Percentiles rank a stretch among this genome's conserved stretches.
phyloP scores from a whole-genome alignment of 1,140 invertebrate species.

The Lepeophtheirus salmonis region DNA sequence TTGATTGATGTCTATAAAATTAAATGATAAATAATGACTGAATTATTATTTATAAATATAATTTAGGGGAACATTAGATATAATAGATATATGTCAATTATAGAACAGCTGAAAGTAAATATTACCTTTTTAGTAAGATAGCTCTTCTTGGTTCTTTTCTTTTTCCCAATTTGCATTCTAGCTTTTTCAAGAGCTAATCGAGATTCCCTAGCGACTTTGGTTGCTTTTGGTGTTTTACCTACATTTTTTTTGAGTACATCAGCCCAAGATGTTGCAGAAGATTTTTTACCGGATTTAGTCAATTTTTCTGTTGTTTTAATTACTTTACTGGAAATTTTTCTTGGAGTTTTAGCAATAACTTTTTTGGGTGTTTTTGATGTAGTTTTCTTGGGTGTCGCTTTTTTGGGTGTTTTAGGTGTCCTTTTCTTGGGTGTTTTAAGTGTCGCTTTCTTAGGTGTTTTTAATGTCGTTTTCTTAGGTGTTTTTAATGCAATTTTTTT shows the following conservation, averaged over 20 bases:
- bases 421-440: neutral
- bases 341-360: neutral
- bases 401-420: neutral
- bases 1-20: neutral
- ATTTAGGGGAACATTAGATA: neutral
- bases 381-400: neutral
- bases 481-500: neutral
- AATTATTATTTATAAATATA: neutral
- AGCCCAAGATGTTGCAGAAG: neutral
- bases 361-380: conserved; percentile 1
- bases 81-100: neutral
- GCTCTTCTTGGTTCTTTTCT: neutral
- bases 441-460: neutral
- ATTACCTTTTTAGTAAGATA: neutral
- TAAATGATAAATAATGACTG: neutral
- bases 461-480: neutral
- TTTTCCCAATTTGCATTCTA: neutral
- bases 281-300: neutral
- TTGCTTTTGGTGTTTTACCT: neutral
- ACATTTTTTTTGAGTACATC: neutral
- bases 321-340: neutral
- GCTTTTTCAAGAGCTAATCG: neutral
- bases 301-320: too few species aligned
- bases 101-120: neutral
- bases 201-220: neutral